A percentile compares a stretch with the other conserved stretches of the same genome.
Evolutionary conservation across 2,888 invertebrate genomes (phyloP).

Genomic region (Craniophora ligustri): DNA sequence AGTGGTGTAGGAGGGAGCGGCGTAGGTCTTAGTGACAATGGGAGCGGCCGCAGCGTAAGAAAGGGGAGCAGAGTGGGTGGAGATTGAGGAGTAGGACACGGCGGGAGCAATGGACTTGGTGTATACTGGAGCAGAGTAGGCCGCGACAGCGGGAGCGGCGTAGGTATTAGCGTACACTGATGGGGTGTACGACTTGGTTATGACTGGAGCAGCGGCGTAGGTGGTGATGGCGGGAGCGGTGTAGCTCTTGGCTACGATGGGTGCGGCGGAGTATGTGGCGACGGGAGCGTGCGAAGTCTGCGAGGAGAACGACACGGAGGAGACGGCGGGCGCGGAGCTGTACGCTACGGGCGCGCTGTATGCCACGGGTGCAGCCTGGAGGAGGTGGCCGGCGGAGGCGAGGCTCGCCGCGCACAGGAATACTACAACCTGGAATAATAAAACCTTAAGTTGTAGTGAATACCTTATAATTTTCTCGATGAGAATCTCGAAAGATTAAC

Average conservation of each 20-base stretch:
- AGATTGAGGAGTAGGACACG: conserved; percentile 71
- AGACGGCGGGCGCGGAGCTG: conserved; percentile 74
- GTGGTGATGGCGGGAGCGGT: conserved; percentile 75
- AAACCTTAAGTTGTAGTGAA: background rate
- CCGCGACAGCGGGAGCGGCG: conserved; percentile 66
- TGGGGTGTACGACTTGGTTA: conserved; percentile 68
- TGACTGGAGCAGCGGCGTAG: conserved; percentile 62
- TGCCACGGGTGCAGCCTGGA: conserved; percentile 71
- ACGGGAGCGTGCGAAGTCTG: conserved; percentile 58
- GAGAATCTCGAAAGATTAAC: too few relatives aligned
- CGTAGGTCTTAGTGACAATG: conserved; percentile 70
- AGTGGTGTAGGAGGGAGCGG: conserved; percentile 61
- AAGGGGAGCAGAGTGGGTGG: conserved; percentile 58
- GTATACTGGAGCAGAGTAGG: conserved; percentile 65
- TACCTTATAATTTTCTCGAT: too few relatives aligned
- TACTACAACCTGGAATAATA: conserved; percentile 80
- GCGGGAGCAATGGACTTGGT: conserved; percentile 72
- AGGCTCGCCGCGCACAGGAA: conserved; percentile 89
- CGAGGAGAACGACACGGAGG: conserved; percentile 55
- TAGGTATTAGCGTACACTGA: conserved; percentile 60
- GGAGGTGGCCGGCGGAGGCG: conserved; percentile 89
- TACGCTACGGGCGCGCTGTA: conserved; percentile 78
- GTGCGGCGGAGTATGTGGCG: conserved; percentile 66
- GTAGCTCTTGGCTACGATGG: conserved; percentile 71
- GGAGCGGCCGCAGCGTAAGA: conserved; percentile 60